Conservation (phyloP, 2,888 invertebrate species). For the Cataglyphis altisquamis region DNA sequence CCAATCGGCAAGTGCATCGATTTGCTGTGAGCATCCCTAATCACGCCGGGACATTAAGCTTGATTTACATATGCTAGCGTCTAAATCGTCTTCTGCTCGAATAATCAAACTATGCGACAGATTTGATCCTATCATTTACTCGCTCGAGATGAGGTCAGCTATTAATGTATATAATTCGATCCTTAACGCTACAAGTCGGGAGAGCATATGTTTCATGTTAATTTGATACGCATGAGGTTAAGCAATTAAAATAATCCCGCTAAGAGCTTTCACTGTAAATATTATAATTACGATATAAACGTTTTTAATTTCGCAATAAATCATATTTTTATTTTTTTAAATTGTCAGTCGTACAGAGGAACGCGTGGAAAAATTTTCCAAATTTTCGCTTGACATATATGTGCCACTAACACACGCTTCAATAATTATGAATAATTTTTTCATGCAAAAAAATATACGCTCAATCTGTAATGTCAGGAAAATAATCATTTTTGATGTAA, state of each 20-base stretch:
- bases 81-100: slow-evolving; percentile 4
- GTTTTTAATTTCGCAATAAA: background rate
- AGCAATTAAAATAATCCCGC: background rate
- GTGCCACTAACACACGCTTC: background rate
- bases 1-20: slow-evolving; percentile 81
- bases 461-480: background rate
- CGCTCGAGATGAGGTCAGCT: background rate
- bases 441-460: background rate
- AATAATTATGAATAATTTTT: slow-evolving; percentile 2
- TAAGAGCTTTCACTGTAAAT: background rate
- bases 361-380: background rate
- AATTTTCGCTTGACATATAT: background rate
- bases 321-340: background rate
- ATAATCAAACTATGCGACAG: slow-evolving; percentile 3
- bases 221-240: background rate
- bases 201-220: background rate
- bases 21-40: background rate
- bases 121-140: slow-evolving; percentile 1
- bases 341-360: background rate
- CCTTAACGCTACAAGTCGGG: background rate
- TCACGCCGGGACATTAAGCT: background rate
- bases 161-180: background rate
- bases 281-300: background rate
- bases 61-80: slow-evolving; percentile 5
- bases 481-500: background rate